These are phyloP conservation scores for Xenus cinereus DNA, from an alignment of 2,113 vertebrate species.

Conservation along the genomic window DNA sequence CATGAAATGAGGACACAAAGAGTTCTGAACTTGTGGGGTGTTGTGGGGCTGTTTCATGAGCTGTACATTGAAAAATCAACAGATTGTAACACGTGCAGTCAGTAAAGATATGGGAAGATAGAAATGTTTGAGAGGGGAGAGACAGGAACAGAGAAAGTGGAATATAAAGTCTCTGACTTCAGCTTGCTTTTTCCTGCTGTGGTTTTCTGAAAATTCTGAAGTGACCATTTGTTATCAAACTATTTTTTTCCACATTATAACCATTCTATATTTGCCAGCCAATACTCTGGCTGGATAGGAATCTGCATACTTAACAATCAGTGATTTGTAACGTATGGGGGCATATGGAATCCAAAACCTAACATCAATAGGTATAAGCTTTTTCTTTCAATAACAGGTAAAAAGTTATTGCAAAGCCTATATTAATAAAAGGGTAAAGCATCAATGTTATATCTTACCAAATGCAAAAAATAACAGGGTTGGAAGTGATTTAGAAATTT, in stretches of 20 bases:
- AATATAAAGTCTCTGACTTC: background rate
- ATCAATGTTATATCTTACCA: background rate
- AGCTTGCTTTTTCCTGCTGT: background rate
- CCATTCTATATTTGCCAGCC: background rate
- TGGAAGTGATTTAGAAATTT: background rate
- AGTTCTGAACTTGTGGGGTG: background rate
- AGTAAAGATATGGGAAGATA: background rate
- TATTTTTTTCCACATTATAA: accelerated
- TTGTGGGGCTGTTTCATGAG: background rate
- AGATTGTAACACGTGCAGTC: background rate
- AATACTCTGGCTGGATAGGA: background rate
- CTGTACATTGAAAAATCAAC: background rate
- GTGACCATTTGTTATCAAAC: background rate
- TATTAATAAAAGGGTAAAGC: background rate
- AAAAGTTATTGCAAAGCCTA: background rate
- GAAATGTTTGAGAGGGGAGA: background rate
- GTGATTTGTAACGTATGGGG: background rate
- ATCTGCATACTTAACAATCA: background rate
- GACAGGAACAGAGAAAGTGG: background rate
- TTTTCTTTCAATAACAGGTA: background rate
- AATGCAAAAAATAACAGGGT: background rate
- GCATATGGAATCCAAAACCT: background rate
- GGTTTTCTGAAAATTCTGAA: background rate
- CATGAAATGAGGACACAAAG: background rate
- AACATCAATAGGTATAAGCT: background rate